These are phyloP conservation scores for Anthopleura xanthogrammica DNA, from an alignment of 92 coral and sea anemone genomes.

Conservation along the genomic window DNA sequence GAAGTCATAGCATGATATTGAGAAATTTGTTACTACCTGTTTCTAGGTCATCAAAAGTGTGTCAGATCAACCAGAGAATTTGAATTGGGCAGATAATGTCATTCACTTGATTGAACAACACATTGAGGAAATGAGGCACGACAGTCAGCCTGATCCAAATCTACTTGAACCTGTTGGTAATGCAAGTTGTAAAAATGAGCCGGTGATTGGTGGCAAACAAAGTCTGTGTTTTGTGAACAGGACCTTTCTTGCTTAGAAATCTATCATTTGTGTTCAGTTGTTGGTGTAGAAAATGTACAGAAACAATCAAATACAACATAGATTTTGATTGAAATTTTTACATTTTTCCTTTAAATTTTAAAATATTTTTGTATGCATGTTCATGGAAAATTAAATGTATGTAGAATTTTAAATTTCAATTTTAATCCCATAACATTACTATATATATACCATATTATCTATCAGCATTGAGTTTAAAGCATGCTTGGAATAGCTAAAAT, in stretches of 20 bases:
- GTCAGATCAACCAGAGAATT: conserved; percentile 48
- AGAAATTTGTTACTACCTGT: background rate
- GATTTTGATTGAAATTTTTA: background rate
- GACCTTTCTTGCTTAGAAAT: conserved; percentile 21
- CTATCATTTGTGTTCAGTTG: background rate
- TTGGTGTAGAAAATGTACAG: background rate
- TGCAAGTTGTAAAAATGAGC: conserved; percentile 4
- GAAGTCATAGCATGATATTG: background rate
- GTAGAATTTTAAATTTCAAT: no score
- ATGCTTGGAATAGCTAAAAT: no score
- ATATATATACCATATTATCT: no score
- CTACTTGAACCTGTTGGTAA: conserved; percentile 8
- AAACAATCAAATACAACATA: background rate
- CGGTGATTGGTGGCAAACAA: conserved; percentile 14
- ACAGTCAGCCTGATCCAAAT: conserved; percentile 37
- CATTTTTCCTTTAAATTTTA: background rate
- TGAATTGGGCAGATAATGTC: conserved; percentile 71
- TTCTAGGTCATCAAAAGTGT: conserved; percentile 58
- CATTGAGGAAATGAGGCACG: conserved; percentile 64
- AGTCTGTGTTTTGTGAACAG: conserved; percentile 31
- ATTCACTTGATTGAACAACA: conserved; percentile 52
- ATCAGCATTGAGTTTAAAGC: no score
- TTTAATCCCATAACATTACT: no score
- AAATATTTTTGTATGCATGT: background rate
- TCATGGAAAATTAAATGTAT: background rate